Evolutionary conservation across 2,113 vertebrate species (phyloP).

Genomic region (Fregetta grallaria): DNA sequence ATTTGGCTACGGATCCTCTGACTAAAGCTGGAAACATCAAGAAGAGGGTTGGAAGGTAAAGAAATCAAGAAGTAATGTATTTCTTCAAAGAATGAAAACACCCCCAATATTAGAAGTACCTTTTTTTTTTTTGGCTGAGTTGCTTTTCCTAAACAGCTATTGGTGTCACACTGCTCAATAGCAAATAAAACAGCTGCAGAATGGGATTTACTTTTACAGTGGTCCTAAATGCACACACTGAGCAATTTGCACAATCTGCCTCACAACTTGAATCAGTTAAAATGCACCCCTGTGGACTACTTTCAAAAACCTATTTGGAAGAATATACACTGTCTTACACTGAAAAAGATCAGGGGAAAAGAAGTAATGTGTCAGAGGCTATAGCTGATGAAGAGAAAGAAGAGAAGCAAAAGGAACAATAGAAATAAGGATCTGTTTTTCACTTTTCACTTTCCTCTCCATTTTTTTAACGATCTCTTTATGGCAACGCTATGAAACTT

Average conservation of each 20-base stretch:
- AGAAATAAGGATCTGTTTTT: not conserved
- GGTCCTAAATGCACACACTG: constrained; percentile 33
- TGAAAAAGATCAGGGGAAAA: not conserved
- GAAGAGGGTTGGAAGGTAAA: not conserved
- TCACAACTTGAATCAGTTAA: constrained; percentile 13
- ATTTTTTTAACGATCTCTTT: not conserved
- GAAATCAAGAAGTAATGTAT: not conserved
- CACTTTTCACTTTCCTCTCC: not conserved
- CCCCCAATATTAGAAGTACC: not conserved
- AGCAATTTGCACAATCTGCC: constrained; percentile 63
- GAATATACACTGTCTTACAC: constrained; percentile 3
- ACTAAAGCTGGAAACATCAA: not conserved
- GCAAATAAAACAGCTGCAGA: constrained; percentile 56
- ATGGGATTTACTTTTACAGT: constrained; percentile 40
- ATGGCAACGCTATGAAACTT: not conserved
- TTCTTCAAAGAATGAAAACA: not conserved
- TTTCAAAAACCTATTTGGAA: constrained; percentile 45
- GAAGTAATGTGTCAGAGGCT: not conserved
- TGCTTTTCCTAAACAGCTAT: not conserved
- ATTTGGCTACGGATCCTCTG: not conserved
- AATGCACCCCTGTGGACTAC: constrained; percentile 36
- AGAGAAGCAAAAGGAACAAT: not conserved
- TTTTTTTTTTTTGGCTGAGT: not conserved
- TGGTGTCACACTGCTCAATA: constrained; percentile 38
- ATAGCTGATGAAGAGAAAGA: not conserved